These are phyloP conservation scores for Camponotus vicinus DNA, from an alignment of 1,140 invertebrate genomes.

Conservation along the genomic window DNA sequence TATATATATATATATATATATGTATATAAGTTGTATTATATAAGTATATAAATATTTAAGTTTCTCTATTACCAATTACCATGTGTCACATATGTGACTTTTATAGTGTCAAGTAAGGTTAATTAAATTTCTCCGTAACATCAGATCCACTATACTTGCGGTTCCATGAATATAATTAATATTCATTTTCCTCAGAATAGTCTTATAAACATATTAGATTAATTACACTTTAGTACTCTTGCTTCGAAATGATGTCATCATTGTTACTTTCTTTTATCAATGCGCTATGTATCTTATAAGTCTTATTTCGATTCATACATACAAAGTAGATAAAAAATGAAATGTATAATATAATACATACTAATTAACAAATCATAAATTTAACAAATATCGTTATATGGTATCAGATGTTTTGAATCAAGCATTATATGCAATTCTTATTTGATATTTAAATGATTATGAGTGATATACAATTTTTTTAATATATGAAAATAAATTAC, in stretches of 20 bases:
- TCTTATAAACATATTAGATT: neutral
- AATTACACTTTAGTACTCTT: neutral
- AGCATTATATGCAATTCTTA: neutral
- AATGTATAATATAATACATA: neutral
- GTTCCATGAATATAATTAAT: constrained; percentile 46
- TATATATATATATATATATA: too few species aligned
- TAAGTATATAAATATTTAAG: neutral
- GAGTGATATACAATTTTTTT: neutral
- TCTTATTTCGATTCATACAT: too few species aligned
- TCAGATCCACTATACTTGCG: neutral
- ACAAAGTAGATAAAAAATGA: neutral
- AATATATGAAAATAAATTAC: neutral
- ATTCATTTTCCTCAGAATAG: constrained; percentile 30
- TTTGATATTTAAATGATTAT: constrained; percentile 12
- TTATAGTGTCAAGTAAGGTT: constrained; percentile 67
- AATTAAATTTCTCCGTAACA: constrained; percentile 71
- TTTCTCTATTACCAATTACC: neutral
- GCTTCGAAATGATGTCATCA: neutral
- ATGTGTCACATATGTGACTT: neutral
- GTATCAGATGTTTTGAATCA: neutral
- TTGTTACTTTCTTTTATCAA: neutral
- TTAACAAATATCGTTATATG: neutral
- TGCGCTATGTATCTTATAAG: neutral
- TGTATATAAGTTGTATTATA: too few species aligned
- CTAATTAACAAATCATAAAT: neutral